Evolutionary conservation across 2,888 invertebrate species (phyloP).

Genomic region (Parthenolecanium corni): DNA sequence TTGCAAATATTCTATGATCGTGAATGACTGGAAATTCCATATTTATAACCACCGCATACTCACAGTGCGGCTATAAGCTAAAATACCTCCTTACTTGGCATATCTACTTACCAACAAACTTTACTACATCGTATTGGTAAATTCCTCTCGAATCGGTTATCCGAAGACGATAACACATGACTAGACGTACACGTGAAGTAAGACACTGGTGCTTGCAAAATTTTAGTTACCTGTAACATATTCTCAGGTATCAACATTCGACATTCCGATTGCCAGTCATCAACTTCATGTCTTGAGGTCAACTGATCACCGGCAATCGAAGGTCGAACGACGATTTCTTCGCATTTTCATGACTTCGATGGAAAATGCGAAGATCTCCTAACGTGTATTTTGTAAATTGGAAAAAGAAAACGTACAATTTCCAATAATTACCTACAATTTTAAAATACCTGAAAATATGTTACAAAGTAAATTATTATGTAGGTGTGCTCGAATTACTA

Average conservation of each 20-base stretch:
- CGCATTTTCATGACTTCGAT: too few relatives aligned
- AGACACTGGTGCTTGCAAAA: slow-evolving; percentile 23
- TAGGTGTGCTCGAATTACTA: too few relatives aligned
- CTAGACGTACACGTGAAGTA: background rate
- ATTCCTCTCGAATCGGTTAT: slow-evolving; percentile 1
- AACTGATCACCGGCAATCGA: background rate
- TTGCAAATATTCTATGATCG: too few relatives aligned
- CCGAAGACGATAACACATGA: background rate
- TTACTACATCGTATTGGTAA: background rate
- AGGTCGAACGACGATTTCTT: too few relatives aligned
- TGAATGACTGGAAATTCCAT: too few relatives aligned
- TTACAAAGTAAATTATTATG: slow-evolving; percentile 10
- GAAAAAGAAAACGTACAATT: background rate
- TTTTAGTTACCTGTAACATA: slow-evolving; percentile 24
- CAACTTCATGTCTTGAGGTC: background rate
- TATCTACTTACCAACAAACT: background rate
- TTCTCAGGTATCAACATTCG: slow-evolving; percentile 22
- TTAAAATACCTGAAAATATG: slow-evolving; percentile 22
- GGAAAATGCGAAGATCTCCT: too few relatives aligned
- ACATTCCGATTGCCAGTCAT: background rate
- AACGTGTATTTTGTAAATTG: background rate
- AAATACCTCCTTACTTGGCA: too few relatives aligned
- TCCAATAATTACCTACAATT: background rate
- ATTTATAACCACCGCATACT: too few relatives aligned
- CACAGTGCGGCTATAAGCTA: too few relatives aligned